Evolutionary conservation across 2,113 vertebrate species (phyloP).

Genomic region (Mastomys coucha): DNA sequence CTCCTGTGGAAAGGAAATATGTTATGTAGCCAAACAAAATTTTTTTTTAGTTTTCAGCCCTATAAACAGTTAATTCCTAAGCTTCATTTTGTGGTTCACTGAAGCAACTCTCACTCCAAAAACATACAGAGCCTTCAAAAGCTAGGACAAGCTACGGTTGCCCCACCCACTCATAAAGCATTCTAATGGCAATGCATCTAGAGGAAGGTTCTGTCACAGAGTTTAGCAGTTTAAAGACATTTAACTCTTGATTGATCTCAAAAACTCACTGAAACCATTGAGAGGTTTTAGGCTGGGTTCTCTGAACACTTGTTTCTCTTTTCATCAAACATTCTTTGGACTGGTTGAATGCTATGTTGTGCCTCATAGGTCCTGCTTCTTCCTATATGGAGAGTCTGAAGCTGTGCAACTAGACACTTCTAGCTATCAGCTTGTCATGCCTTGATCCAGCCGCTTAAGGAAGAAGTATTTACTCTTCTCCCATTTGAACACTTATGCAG

Average conservation of each 20-base stretch:
- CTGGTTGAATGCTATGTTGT: not conserved
- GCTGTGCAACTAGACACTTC: conserved; percentile 22
- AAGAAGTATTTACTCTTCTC: not conserved
- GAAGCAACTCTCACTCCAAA: conserved; percentile 67
- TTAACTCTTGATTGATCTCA: conserved; percentile 38
- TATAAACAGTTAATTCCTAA: conserved; percentile 84
- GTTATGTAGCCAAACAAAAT: conserved; percentile 93
- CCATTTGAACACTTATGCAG: not conserved
- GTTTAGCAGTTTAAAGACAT: conserved; percentile 64
- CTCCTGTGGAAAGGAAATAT: conserved; percentile 99
- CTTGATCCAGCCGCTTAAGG: not conserved
- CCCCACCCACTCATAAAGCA: conserved; percentile 30
- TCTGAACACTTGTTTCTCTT: not conserved
- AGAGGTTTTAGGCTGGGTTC: conserved; percentile 26
- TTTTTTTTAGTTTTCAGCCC: conserved; percentile 86
- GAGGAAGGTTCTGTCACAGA: conserved; percentile 44
- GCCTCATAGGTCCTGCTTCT: not conserved
- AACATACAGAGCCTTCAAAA: conserved; percentile 72
- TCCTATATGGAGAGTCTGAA: not conserved
- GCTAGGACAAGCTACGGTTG: conserved; percentile 23
- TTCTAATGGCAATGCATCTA: conserved; percentile 63
- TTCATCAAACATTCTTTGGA: not conserved
- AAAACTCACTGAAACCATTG: not conserved
- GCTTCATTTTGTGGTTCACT: conserved; percentile 80
- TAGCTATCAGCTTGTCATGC: not conserved